phyloP scores from a whole-genome alignment of 2,888 invertebrate species.

The Ditula angustiorana region DNA sequence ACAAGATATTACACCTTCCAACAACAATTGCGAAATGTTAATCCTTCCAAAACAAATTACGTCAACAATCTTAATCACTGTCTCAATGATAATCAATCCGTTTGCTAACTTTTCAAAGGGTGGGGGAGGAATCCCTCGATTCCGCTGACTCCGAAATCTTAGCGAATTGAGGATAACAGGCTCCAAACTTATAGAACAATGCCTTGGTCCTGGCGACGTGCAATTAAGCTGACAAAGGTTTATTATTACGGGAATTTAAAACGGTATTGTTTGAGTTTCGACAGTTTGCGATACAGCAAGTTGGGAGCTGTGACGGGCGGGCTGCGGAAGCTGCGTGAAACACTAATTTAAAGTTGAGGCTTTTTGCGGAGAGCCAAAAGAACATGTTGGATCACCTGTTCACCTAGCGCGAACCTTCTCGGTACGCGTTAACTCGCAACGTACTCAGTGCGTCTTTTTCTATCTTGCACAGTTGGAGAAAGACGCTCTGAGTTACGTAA shows the following conservation, averaged over 20 bases:
- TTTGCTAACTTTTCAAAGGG: constrained; percentile 27
- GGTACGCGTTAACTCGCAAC: too few species aligned
- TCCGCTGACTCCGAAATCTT: constrained; percentile 33
- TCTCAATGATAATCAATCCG: constrained; percentile 40
- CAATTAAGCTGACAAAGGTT: constrained; percentile 38
- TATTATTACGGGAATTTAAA: constrained; percentile 31
- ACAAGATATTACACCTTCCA: constrained; percentile 8
- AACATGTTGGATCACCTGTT: too few species aligned
- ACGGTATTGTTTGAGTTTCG: constrained; percentile 30
- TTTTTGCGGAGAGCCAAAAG: too few species aligned
- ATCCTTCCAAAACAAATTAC: constrained; percentile 35
- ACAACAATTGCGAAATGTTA: constrained; percentile 23
- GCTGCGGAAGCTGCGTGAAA: background rate
- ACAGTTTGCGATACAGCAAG: constrained; percentile 9
- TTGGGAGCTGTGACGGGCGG: too few species aligned
- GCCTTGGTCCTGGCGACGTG: constrained; percentile 15
- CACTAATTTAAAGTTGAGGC: background rate
- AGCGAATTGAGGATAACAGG: constrained; percentile 14
- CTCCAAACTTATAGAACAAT: constrained; percentile 34
- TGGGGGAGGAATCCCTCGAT: constrained; percentile 5
- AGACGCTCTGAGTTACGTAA: too few species aligned
- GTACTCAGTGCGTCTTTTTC: too few species aligned
- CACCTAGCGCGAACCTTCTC: too few species aligned
- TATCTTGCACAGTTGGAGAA: too few species aligned
- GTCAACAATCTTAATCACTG: constrained; percentile 36